Evolutionary conservation across 2,888 invertebrate species (phyloP).

Genomic region (Alviniconcha strummeri): DNA sequence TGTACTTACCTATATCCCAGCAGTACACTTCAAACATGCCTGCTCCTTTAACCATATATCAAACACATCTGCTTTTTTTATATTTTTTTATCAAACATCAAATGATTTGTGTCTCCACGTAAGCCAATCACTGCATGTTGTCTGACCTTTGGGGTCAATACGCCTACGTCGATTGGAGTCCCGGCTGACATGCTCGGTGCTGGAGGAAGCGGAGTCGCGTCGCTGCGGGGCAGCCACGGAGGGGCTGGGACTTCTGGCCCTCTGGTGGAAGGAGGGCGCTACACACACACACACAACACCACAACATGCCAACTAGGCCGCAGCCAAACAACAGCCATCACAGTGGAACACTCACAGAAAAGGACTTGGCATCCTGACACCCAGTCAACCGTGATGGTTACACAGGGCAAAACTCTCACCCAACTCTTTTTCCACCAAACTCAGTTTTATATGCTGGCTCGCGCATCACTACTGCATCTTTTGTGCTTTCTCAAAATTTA

Average conservation of each 20-base stretch:
- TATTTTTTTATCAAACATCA: neutral
- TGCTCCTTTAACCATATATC: too few relatives aligned
- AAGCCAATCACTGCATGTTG: neutral
- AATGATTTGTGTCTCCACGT: neutral
- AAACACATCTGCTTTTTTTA: too few relatives aligned
- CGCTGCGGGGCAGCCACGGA: slow-evolving; percentile 41
- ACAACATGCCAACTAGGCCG: slow-evolving; percentile 14
- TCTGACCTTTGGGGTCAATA: slow-evolving; percentile 61
- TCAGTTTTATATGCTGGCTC: too few relatives aligned
- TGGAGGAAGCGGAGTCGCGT: slow-evolving; percentile 40
- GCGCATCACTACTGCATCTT: too few relatives aligned
- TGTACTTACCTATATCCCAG: too few relatives aligned
- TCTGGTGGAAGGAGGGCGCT: slow-evolving; percentile 67
- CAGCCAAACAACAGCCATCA: neutral
- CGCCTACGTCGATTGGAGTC: slow-evolving; percentile 64
- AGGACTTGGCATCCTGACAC: too few relatives aligned
- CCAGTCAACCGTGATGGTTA: too few relatives aligned
- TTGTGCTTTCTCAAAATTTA: too few relatives aligned
- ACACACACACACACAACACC: slow-evolving; percentile 29
- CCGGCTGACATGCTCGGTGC: slow-evolving; percentile 62
- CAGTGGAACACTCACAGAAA: too few relatives aligned
- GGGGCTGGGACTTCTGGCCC: slow-evolving; percentile 66
- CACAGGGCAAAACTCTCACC: too few relatives aligned
- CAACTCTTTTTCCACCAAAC: too few relatives aligned
- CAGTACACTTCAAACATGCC: too few relatives aligned